phyloP scores from a whole-genome alignment of 2,797 vertebrate genomes.

The Sebastes itinus region DNA sequence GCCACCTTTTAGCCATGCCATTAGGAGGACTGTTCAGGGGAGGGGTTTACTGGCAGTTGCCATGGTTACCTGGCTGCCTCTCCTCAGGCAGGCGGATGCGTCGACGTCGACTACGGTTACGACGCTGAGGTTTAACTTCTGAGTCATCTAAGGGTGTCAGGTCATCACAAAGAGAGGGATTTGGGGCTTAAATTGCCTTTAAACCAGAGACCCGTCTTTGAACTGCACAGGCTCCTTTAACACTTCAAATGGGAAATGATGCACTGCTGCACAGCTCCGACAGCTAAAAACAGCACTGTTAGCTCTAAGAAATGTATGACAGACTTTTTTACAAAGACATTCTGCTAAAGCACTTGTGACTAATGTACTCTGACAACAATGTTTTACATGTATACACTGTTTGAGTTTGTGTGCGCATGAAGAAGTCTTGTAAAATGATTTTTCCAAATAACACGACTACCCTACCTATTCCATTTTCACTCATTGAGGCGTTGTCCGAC shows the following conservation, averaged over 20 bases:
- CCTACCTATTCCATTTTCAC: slow-evolving; percentile 95
- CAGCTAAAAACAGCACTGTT: not conserved
- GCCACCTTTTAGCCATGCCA: slow-evolving; percentile 9
- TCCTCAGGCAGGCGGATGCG: slow-evolving; percentile 93
- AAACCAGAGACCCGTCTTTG: slow-evolving; percentile 5
- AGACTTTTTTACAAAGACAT: not conserved
- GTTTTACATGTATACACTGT: not conserved
- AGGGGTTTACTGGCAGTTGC: slow-evolving; percentile 59
- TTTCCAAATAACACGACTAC: not conserved
- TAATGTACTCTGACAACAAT: too few species aligned
- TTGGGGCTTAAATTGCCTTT: slow-evolving; percentile 17
- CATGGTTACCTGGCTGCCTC: slow-evolving; percentile 97
- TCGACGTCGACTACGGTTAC: slow-evolving; percentile 98
- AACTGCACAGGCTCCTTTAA: not conserved
- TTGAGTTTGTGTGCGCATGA: not conserved
- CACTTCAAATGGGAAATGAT: not conserved
- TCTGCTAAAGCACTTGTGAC: not conserved
- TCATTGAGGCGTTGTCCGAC: slow-evolving; percentile 95
- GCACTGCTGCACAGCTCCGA: not conserved
- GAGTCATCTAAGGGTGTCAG: slow-evolving; percentile 92
- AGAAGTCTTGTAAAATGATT: not conserved
- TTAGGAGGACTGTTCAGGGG: slow-evolving; percentile 1
- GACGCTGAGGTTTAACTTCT: slow-evolving; percentile 95
- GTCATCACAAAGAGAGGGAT: slow-evolving; percentile 55
- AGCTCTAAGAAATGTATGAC: not conserved